A percentile compares a stretch with the other conserved stretches of the same genome.
Conservation (phyloP, 2,113 vertebrate genomes). For the Apus apus region DNA sequence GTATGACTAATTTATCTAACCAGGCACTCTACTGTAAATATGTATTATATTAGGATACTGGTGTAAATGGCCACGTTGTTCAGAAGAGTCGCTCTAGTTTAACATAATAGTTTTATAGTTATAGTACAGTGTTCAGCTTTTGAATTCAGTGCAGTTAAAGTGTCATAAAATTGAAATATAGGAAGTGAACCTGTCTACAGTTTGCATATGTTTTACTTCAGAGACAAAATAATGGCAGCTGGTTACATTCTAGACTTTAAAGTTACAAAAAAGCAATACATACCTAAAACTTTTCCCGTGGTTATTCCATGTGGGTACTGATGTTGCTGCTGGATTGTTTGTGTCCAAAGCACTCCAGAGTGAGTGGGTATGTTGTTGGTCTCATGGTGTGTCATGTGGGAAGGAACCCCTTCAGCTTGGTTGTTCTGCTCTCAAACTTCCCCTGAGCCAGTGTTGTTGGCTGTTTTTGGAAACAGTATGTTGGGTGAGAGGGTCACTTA, state of each 20-base stretch:
- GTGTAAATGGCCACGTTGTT: background rate
- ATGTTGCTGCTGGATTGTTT: background rate
- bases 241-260: background rate
- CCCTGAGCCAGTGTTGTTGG: background rate
- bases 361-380: background rate
- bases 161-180: constrained; percentile 8
- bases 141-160: background rate
- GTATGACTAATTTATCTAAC: constrained; percentile 28
- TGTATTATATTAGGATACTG: background rate
- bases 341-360: background rate
- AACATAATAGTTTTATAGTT: background rate
- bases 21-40: background rate
- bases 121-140: background rate
- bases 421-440: background rate
- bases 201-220: background rate
- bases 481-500: background rate
- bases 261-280: background rate
- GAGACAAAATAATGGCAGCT: background rate
- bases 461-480: background rate
- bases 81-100: background rate
- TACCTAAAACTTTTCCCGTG: background rate
- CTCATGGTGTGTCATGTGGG: background rate
- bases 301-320: background rate
- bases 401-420: background rate
- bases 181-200: background rate